phyloP scores from a whole-genome alignment of 2,797 vertebrate species.

The Capromys pilorides region DNA sequence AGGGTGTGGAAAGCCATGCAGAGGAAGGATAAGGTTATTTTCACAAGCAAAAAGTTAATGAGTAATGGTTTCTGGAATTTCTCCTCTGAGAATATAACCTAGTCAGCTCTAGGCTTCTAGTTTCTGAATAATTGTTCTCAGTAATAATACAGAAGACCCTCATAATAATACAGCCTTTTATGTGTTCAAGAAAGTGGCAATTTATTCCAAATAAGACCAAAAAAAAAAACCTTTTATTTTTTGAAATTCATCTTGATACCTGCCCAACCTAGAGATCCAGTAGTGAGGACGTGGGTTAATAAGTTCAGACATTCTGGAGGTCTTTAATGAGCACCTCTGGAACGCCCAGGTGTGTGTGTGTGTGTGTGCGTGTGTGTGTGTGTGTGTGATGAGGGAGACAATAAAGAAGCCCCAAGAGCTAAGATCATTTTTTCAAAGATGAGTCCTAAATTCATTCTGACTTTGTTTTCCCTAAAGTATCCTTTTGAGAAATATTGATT shows the following conservation, averaged over 20 bases:
- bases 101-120: conserved; percentile 66
- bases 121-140: conserved; percentile 75
- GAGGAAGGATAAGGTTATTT: conserved; percentile 58
- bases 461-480: conserved; percentile 43
- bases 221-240: conserved; percentile 39
- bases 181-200: conserved; percentile 74
- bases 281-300: conserved; percentile 48
- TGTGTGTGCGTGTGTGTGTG: no score
- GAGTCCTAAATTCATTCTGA: not conserved
- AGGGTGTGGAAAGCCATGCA: conserved; percentile 37
- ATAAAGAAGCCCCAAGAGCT: conserved; percentile 46
- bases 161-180: conserved; percentile 73
- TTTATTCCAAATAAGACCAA: conserved; percentile 72
- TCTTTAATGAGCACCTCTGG: conserved; percentile 59
- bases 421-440: conserved; percentile 52
- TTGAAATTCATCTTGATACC: conserved; percentile 69
- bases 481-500: conserved; percentile 8
- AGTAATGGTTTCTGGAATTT: conserved; percentile 77
- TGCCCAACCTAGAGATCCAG: conserved; percentile 64
- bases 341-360: conserved; percentile 10
- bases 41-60: conserved; percentile 66
- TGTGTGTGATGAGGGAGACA: not conserved
- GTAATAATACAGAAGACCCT: conserved; percentile 75
- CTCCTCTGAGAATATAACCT: conserved; percentile 71
- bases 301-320: conserved; percentile 38